Evolutionary conservation across 2,797 vertebrate genomes (phyloP).

Genomic region (Siniperca scherzeri): DNA sequence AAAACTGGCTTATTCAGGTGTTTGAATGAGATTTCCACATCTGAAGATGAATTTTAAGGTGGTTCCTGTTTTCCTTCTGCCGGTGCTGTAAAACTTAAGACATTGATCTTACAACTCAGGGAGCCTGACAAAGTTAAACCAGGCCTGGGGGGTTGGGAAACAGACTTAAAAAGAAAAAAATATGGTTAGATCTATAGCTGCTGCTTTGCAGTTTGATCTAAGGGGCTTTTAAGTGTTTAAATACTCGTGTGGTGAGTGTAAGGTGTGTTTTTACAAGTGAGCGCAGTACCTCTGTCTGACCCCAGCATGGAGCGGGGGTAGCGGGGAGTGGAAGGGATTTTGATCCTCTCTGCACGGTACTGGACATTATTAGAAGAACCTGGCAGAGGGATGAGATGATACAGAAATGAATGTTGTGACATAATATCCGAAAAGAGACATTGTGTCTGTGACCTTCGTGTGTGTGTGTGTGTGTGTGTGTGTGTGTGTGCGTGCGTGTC

Average conservation of each 20-base stretch:
- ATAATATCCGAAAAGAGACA: constrained; percentile 17
- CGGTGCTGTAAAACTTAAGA: background rate
- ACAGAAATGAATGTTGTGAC: constrained; percentile 27
- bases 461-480: constrained; percentile 17
- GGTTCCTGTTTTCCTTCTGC: constrained; percentile 1
- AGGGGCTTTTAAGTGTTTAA: constrained; percentile 1
- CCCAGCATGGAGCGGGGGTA: constrained; percentile 94
- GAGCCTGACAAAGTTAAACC: constrained; percentile 3
- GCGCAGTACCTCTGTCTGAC: constrained; percentile 92
- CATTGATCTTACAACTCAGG: constrained; percentile 1
- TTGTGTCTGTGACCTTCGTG: constrained; percentile 31
- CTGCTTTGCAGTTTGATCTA: constrained; percentile 9
- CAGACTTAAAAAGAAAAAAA: background rate
- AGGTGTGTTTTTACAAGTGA: background rate
- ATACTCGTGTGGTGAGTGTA: background rate
- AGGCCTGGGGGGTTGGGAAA: background rate
- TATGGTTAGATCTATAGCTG: background rate
- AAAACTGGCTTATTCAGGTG: background rate
- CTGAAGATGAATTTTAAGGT: background rate
- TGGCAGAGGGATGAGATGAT: constrained; percentile 63
- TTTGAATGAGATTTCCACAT: constrained; percentile 4
- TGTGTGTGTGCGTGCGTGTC: constrained; percentile 67
- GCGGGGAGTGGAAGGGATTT: constrained; percentile 95
- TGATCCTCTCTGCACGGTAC: constrained; percentile 97
- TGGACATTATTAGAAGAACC: constrained; percentile 94